Conservation (phyloP, 2,113 vertebrate species). For the Lagopus leucura region DNA sequence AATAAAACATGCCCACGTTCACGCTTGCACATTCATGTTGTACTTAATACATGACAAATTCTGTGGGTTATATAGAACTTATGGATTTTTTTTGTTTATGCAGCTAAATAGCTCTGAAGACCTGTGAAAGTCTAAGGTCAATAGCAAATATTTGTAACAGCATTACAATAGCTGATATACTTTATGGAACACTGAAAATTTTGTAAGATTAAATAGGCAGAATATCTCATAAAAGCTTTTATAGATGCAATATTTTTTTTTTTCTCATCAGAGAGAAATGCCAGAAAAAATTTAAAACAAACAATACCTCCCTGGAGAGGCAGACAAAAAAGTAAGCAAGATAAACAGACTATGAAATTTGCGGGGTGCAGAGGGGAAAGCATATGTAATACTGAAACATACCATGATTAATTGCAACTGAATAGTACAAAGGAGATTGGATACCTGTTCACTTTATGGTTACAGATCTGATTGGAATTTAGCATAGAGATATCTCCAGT, state of each 20-base stretch:
- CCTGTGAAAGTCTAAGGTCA: neutral
- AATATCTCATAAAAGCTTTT: neutral
- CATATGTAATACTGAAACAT: neutral
- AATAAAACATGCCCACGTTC: neutral
- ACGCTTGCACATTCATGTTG: neutral
- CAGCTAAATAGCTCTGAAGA: neutral
- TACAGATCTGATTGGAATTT: neutral
- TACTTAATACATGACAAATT: neutral
- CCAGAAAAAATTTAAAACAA: neutral
- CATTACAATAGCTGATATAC: neutral
- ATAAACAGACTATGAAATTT: neutral
- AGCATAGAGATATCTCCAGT: neutral
- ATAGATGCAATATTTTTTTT: neutral
- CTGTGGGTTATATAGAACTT: neutral
- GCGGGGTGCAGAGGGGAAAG: too few relatives aligned
- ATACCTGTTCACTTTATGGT: rapidly evolving
- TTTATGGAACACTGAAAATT: neutral
- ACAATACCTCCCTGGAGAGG: neutral
- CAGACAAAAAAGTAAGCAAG: neutral
- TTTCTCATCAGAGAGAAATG: neutral
- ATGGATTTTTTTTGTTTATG: neutral
- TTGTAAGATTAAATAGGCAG: neutral
- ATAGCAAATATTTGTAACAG: neutral
- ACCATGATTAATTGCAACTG: neutral
- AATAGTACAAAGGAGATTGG: neutral